Conservation (phyloP, 2,797 vertebrate genomes). For the Microctenopoma steveboyesi region DNA sequence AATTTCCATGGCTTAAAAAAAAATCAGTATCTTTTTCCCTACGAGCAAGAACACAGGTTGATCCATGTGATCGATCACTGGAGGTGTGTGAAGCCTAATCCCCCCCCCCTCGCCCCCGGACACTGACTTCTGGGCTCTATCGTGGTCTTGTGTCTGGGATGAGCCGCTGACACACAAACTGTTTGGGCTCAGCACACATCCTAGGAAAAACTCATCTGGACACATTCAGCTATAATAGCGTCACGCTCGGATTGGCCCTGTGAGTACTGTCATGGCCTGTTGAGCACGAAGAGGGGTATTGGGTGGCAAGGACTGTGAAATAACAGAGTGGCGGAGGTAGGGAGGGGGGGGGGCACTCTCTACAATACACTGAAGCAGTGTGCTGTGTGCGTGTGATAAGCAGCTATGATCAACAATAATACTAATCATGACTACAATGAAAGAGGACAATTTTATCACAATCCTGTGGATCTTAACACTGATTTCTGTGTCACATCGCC, state of each 20-base stretch:
- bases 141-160: constrained; percentile 61
- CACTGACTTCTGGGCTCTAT: constrained; percentile 33
- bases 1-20: not conserved
- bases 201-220: constrained; percentile 65
- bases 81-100: constrained; percentile 50
- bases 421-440: constrained; percentile 32
- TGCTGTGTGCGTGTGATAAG: constrained; percentile 27
- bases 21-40: constrained; percentile 3
- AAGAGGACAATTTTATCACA: constrained; percentile 25
- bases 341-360: constrained; percentile 11
- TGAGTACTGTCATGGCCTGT: constrained; percentile 76
- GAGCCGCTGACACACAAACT: constrained; percentile 58
- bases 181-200: constrained; percentile 59
- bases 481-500: constrained; percentile 17
- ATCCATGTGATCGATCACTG: constrained; percentile 26
- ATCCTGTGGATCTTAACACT: constrained; percentile 15
- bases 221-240: constrained; percentile 70
- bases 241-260: constrained; percentile 73
- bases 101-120: constrained; percentile 18
- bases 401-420: constrained; percentile 38
- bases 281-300: constrained; percentile 75
- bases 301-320: constrained; percentile 68
- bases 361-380: constrained; percentile 27
- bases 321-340: constrained; percentile 29
- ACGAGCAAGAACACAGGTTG: not conserved